phyloP scores from a whole-genome alignment of 2,797 vertebrate genomes.

The Galagoides demidoff region DNA sequence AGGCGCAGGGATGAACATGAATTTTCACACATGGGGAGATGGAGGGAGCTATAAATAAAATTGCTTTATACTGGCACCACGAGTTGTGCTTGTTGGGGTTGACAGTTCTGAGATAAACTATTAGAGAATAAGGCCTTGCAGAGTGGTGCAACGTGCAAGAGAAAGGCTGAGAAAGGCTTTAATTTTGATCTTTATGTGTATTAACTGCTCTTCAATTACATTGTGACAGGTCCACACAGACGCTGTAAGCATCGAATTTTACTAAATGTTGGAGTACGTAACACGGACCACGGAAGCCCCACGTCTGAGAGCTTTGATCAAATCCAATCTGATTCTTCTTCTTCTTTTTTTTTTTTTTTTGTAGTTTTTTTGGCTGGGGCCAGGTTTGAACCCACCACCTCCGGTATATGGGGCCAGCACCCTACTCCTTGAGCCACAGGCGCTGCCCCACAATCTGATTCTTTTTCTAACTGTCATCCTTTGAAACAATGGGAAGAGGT shows the following conservation, averaged over 20 bases:
- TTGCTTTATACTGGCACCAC: neutral
- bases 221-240: neutral
- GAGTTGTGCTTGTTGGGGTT: neutral
- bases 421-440: too few species aligned
- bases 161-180: neutral
- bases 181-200: neutral
- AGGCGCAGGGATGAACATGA: neutral
- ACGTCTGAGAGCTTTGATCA: neutral
- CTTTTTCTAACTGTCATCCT: neutral
- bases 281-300: neutral
- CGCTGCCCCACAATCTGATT: too few species aligned
- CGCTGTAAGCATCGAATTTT: neutral
- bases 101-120: neutral
- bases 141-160: neutral
- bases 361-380: too few species aligned
- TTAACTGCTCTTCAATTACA: neutral
- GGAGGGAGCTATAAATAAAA: neutral
- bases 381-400: too few species aligned
- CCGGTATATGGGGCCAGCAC: too few species aligned
- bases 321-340: neutral
- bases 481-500: neutral
- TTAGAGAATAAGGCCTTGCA: neutral
- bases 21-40: neutral
- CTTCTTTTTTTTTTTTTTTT: neutral
- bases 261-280: neutral